phyloP scores from a whole-genome alignment of 2,888 invertebrate genomes.

The Plagiodera versicolora region DNA sequence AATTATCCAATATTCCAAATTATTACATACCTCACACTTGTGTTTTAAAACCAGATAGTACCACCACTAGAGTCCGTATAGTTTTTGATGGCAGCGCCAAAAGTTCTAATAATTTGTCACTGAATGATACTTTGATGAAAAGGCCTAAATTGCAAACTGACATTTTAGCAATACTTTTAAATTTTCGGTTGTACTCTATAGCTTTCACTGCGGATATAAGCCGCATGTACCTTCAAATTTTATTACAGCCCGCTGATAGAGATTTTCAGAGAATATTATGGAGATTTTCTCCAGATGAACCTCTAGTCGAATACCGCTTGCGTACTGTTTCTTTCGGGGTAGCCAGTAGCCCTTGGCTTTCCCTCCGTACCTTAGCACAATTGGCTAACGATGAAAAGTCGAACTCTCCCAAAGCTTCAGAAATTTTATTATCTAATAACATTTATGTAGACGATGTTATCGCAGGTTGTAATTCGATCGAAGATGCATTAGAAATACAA shows the following conservation, averaged over 20 bases:
- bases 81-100: conserved; percentile 8
- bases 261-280: conserved; percentile 5
- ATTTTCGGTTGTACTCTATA: neutral
- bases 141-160: conserved; percentile 3
- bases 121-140: neutral
- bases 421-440: neutral
- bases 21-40: conserved; percentile 8
- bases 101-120: neutral
- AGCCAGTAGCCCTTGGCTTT: neutral
- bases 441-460: conserved; percentile 9
- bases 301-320: neutral
- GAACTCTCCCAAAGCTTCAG: neutral
- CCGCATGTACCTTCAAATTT: conserved; percentile 6
- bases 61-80: neutral
- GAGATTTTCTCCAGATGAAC: conserved; percentile 2
- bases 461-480: neutral
- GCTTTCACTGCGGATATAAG: conserved; percentile 3
- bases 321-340: conserved; percentile 1
- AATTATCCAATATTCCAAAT: neutral
- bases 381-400: neutral
- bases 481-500: neutral
- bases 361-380: conserved; percentile 1
- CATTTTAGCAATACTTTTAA: conserved; percentile 6
- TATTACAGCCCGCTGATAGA: neutral
- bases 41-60: conserved; percentile 9